Base-by-base conservation (phyloP, 1,140 invertebrate species). In the Drosophila saltans region DNA sequence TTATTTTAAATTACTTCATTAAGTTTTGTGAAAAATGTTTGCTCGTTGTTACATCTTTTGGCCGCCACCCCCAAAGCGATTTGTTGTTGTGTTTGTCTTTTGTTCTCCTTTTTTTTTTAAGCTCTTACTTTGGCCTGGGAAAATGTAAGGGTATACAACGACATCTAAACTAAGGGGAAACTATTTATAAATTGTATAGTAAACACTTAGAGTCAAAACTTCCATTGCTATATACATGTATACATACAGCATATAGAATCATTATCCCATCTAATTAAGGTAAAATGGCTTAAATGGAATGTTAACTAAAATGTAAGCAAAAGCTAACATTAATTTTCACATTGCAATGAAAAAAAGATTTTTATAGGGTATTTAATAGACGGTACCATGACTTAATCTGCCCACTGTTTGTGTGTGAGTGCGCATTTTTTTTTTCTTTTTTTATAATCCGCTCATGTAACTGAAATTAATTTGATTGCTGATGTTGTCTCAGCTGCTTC, bases 381-480 rank as follows among this genome's bases (percentile, higher is more conserved):
- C 4, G 5, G 6, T 1, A 16, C 9, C 9, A 52, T 24, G 8
- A 24, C 16, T 48, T 8, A 48, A 24, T 24, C 16, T 48, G n/a
- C 6, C 8, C 21, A 52, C 8, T 10, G 2, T 8, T 57, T 45
- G 41, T n/a, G 45, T 8, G 10, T 28, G 16, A 36, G 39, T 30
- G 11, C 10, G 26, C 24, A 16, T 39, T 11, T 56, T 66, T 72
- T 28, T 21, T 66, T 59, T 36, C 33, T 70, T 57, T 56, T 45
- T 78, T 66, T 69, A 76, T 88, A 89, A 80, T 88, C 83, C 84
- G 80, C 84, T 89, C 84, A 78, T 89, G 78, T 84, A 83, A 89
- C 80, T 89, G 78, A 89, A 88, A 89, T 88, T 89, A 88, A 89
- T 89, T 88, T 88, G 84, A 89, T 88, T 88, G 84, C 80, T 88